Conservation (phyloP, 2,888 invertebrate species). For the Epirrita christyi region DNA sequence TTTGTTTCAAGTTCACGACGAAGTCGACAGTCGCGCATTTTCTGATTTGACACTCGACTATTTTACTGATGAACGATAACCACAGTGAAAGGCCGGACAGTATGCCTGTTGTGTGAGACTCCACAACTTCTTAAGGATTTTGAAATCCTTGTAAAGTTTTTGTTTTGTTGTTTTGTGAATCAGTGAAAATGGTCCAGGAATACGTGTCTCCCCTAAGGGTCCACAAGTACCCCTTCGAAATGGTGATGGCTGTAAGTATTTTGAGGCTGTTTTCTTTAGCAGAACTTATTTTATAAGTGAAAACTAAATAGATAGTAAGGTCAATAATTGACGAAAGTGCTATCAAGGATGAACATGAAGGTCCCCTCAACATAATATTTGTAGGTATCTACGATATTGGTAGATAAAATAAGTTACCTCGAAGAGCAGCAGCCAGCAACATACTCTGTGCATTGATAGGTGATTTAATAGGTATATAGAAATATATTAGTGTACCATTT, state of each 20-base stretch:
- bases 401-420: no score
- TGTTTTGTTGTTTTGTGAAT: constrained; percentile 53
- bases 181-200: constrained; percentile 94
- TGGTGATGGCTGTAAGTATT: constrained; percentile 96
- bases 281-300: constrained; percentile 22
- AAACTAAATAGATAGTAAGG: constrained; percentile 39
- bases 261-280: neutral
- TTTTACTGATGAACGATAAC: constrained; percentile 60
- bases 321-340: constrained; percentile 31
- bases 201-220: constrained; percentile 97
- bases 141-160: constrained; percentile 58
- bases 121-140: constrained; percentile 52
- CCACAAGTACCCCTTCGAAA: constrained; percentile 97
- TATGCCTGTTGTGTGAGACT: constrained; percentile 69
- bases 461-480: no score
- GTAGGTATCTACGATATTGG: no score
- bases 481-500: no score
- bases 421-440: no score
- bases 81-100: constrained; percentile 67
- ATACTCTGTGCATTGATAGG: no score
- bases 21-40: constrained; percentile 44
- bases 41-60: constrained; percentile 47
- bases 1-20: constrained; percentile 61
- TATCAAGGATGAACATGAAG: constrained; percentile 28
- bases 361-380: neutral